These are phyloP conservation scores for Nanorana parkeri DNA, from an alignment of 2,113 vertebrate genomes.

Conservation along the genomic window DNA sequence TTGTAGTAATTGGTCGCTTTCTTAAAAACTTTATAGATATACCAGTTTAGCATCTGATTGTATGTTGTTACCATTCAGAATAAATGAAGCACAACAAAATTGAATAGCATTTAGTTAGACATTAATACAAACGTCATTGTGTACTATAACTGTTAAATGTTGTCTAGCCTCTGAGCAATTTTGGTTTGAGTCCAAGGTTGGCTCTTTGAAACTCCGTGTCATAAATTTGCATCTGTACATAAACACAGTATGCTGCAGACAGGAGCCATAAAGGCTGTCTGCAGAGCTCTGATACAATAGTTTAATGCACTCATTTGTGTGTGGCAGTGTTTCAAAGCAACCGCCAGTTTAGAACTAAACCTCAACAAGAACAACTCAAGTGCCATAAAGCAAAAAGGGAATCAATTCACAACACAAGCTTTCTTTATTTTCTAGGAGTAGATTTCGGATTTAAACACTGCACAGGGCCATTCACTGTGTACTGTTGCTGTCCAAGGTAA, in stretches of 20 bases:
- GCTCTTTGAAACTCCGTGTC: slow-evolving; percentile 14
- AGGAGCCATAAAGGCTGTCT: slow-evolving; percentile 32
- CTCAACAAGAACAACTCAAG: slow-evolving; percentile 11
- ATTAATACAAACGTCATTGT: no score
- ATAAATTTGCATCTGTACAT: slow-evolving; percentile 20
- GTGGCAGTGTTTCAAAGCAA: slow-evolving; percentile 11
- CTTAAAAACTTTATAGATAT: no score
- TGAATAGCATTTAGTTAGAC: no score
- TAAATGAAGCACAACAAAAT: no score
- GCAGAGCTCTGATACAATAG: slow-evolving; percentile 9
- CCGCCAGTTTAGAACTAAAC: neutral
- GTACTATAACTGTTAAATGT: slow-evolving; percentile 8
- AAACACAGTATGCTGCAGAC: slow-evolving; percentile 11
- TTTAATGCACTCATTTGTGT: slow-evolving; percentile 34
- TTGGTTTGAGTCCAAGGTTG: slow-evolving; percentile 17
- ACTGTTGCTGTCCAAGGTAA: no score
- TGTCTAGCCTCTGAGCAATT: neutral
- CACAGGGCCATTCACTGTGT: no score
- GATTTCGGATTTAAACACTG: no score
- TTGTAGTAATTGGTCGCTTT: no score
- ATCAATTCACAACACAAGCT: no score
- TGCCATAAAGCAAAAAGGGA: neutral
- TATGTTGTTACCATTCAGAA: no score
- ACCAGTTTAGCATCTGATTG: no score
- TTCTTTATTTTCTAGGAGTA: no score